Conservation (phyloP, 2,888 invertebrate genomes). For the Meiosimyza platycephala region DNA sequence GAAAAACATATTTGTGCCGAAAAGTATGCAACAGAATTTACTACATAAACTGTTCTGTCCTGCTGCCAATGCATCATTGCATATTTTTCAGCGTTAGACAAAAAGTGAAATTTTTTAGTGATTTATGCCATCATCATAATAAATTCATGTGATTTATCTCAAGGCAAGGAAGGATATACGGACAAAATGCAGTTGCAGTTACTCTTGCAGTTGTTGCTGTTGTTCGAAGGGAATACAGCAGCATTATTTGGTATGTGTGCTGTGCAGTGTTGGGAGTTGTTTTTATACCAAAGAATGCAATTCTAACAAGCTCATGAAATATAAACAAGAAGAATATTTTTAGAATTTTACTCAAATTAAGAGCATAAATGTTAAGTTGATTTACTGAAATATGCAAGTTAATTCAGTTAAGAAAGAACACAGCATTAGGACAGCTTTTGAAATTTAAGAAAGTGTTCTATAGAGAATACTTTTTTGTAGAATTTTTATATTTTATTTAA, state of each 20-base stretch:
- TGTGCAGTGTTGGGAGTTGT: background rate
- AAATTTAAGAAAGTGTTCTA: too few species aligned
- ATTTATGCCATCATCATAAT: slow-evolving; percentile 66
- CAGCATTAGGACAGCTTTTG: too few species aligned
- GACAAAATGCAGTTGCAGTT: slow-evolving; percentile 3
- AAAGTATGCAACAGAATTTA: slow-evolving; percentile 53
- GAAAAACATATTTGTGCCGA: slow-evolving; percentile 41
- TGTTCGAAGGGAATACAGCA: background rate
- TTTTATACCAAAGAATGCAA: too few species aligned
- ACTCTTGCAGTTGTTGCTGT: background rate
- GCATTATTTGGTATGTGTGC: background rate
- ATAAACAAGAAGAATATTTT: too few species aligned
- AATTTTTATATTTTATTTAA: too few species aligned
- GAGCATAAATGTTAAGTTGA: too few species aligned
- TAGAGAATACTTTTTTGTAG: too few species aligned
- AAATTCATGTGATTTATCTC: slow-evolving; percentile 65
- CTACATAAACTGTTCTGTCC: slow-evolving; percentile 46
- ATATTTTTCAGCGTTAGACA: slow-evolving; percentile 39
- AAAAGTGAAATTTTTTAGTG: slow-evolving; percentile 43
- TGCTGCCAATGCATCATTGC: slow-evolving; percentile 11
- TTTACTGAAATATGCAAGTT: too few species aligned
- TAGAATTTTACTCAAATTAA: too few species aligned
- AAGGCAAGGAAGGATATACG: slow-evolving; percentile 36
- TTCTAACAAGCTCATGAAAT: too few species aligned
- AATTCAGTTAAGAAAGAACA: too few species aligned